phyloP scores from a whole-genome alignment of 1,140 invertebrate species.

The Leptinotarsa lineolata region DNA sequence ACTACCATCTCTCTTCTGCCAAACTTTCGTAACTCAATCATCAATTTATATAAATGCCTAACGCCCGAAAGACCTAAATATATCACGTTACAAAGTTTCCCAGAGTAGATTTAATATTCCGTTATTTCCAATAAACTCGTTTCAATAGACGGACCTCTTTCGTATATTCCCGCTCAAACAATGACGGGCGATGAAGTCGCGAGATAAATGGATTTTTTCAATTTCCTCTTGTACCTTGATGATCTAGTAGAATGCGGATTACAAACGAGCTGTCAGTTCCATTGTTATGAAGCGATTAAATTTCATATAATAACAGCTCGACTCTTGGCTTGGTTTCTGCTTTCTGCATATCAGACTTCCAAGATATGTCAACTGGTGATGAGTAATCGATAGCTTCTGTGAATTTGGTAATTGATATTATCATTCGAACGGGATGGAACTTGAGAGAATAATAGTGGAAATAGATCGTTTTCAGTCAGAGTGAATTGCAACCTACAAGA shows the following conservation, averaged over 20 bases:
- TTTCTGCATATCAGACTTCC: too few relatives aligned
- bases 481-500: too few relatives aligned
- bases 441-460: too few relatives aligned
- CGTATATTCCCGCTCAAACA: neutral
- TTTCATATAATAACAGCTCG: neutral
- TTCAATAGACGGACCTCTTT: neutral
- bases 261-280: neutral
- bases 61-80: neutral
- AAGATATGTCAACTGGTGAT: too few relatives aligned
- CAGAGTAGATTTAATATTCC: neutral
- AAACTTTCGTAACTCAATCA: neutral
- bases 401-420: too few relatives aligned
- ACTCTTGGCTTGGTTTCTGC: neutral
- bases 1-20: too few relatives aligned
- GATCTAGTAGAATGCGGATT: neutral
- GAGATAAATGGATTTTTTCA: conserved; percentile 8
- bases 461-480: too few relatives aligned
- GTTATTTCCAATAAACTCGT: conserved; percentile 2
- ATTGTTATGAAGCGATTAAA: neutral
- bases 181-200: neutral
- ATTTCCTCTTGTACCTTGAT: neutral
- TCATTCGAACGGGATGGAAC: too few relatives aligned
- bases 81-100: neutral
- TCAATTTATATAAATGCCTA: neutral
- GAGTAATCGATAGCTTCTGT: too few relatives aligned